Conservation (phyloP, 2,797 vertebrate genomes). For the Chloroceryle inda region DNA sequence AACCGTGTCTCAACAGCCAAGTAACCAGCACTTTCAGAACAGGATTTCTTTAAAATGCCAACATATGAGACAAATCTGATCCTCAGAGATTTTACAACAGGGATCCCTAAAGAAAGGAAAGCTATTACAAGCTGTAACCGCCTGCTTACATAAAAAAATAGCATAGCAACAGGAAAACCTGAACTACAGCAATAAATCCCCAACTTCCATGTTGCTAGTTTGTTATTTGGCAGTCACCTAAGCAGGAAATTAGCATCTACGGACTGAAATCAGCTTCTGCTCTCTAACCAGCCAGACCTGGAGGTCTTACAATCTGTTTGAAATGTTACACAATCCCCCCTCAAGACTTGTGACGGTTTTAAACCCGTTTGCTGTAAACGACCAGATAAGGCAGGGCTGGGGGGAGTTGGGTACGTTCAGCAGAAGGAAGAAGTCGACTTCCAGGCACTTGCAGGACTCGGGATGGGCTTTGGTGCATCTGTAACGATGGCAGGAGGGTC, state of each 20-base stretch:
- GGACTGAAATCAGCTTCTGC: not conserved
- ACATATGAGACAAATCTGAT: not conserved
- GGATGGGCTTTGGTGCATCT: not conserved
- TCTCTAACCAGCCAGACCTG: not conserved
- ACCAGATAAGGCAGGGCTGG: not conserved
- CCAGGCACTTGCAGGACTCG: not conserved
- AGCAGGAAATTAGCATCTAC: not conserved
- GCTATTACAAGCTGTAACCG: not conserved
- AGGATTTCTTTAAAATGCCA: not conserved
- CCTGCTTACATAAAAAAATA: not conserved
- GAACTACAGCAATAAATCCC: not conserved
- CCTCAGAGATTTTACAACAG: no score
- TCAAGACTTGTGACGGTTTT: not conserved
- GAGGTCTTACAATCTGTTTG: not conserved
- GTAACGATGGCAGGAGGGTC: not conserved
- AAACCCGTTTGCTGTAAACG: not conserved
- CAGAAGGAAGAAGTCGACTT: not conserved
- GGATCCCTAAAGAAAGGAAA: not conserved
- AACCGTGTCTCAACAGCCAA: not conserved
- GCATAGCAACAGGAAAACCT: not conserved
- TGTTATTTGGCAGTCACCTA: not conserved
- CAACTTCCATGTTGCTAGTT: not conserved
- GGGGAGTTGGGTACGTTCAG: not conserved
- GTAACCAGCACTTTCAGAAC: not conserved
- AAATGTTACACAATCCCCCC: not conserved